A percentile compares a stretch with the other conserved stretches of the same genome.
Conservation (phyloP, 2,888 invertebrate genomes). For the Scrobipalpa costella region DNA sequence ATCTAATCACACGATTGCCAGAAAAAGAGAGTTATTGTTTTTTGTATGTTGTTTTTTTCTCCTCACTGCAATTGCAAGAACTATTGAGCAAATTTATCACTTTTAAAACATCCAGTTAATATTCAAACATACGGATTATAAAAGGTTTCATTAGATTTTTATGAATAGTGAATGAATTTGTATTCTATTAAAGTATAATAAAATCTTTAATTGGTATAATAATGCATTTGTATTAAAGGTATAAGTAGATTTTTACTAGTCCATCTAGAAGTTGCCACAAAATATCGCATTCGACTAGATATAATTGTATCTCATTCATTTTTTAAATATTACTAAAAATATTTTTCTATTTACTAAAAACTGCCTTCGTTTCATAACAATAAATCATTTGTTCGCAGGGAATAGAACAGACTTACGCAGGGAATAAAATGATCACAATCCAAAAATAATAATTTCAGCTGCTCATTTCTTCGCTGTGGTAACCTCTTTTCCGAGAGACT, state of each 20-base stretch:
- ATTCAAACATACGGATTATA: not conserved
- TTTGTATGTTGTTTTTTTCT: too few relatives aligned
- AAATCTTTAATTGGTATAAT: too few relatives aligned
- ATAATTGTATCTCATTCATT: slow-evolving; percentile 12
- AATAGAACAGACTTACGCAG: not conserved
- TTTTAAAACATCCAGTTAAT: too few relatives aligned
- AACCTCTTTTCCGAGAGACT: slow-evolving; percentile 71
- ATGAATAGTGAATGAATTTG: too few relatives aligned
- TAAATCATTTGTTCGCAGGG: not conserved
- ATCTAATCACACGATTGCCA: too few relatives aligned
- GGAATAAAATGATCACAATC: not conserved
- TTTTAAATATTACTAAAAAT: slow-evolving; percentile 17
- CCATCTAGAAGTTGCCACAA: slow-evolving; percentile 3
- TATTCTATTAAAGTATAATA: too few relatives aligned
- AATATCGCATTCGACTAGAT: slow-evolving; percentile 24
- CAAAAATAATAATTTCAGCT: slow-evolving; percentile 16
- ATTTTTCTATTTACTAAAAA: slow-evolving; percentile 9
- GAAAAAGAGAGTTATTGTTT: too few relatives aligned
- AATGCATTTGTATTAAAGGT: too few relatives aligned
- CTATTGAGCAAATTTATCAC: too few relatives aligned
- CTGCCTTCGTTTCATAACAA: not conserved
- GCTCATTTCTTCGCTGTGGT: slow-evolving; percentile 57
- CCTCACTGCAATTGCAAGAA: too few relatives aligned
- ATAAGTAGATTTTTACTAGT: not conserved
- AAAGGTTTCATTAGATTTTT: too few relatives aligned